These are phyloP conservation scores for Dichetophora obliterata DNA, from an alignment of 2,888 invertebrate species.

Conservation along the genomic window DNA sequence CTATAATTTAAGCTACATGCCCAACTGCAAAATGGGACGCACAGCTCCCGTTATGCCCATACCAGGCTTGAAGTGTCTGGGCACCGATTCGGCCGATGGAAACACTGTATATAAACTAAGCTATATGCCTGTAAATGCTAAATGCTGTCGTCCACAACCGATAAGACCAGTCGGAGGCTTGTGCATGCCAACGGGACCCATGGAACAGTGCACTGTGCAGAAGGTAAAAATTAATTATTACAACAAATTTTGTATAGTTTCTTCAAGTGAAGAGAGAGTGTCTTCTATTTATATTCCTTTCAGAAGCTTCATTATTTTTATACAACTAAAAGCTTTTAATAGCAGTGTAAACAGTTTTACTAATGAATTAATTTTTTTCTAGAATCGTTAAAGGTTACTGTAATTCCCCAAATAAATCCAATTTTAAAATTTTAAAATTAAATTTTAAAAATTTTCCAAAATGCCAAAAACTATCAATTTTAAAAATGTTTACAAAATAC, in stretches of 20 bases:
- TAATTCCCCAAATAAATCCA: no score
- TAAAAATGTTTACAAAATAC: no score
- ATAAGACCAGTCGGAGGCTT: conserved; percentile 60
- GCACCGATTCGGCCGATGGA: conserved; percentile 58
- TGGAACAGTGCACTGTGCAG: conserved; percentile 66
- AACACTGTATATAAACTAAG: conserved; percentile 66
- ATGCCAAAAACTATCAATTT: no score
- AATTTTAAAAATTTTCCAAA: no score
- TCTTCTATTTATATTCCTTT: neutral
- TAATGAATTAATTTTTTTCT: no score
- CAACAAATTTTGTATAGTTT: neutral
- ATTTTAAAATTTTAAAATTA: no score
- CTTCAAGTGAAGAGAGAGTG: neutral
- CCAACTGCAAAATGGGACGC: conserved; percentile 61
- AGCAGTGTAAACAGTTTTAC: no score
- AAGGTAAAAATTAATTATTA: conserved; percentile 54
- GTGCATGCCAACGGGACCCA: conserved; percentile 55
- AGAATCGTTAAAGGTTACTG: no score
- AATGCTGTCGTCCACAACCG: conserved; percentile 57
- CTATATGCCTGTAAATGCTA: conserved; percentile 61
- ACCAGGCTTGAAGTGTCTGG: conserved; percentile 58
- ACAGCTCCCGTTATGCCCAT: conserved; percentile 56
- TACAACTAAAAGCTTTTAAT: no score
- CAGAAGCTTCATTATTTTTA: no score
- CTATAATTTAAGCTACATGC: conserved; percentile 67